Percentiles rank a stretch among this genome's conserved stretches.
Conservation (phyloP, 2,797 vertebrate genomes). For the Peromyscus nudipes region DNA sequence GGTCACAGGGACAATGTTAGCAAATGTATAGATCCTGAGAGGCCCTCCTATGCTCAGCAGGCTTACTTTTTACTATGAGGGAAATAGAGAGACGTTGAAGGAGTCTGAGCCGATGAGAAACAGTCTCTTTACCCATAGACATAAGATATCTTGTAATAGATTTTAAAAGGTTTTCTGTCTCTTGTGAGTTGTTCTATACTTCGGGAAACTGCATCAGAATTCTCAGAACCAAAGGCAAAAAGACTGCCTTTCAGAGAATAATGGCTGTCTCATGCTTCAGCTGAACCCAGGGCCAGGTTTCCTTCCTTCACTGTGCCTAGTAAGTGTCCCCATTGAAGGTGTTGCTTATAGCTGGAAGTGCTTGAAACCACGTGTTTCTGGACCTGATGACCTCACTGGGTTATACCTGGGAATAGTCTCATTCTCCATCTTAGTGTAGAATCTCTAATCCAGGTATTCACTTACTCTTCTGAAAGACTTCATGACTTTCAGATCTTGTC, state of each 20-base stretch:
- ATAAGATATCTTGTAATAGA: background rate
- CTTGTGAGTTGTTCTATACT: background rate
- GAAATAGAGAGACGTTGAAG: background rate
- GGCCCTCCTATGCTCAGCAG: background rate
- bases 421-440: background rate
- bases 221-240: background rate
- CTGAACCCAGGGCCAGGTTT: background rate
- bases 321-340: background rate
- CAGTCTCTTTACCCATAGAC: background rate
- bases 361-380: background rate
- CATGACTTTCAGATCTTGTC: background rate
- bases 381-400: background rate
- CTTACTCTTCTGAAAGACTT: background rate
- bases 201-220: background rate
- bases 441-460: background rate
- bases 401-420: background rate
- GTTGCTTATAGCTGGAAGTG: background rate
- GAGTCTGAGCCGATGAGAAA: background rate
- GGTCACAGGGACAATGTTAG: background rate
- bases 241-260: background rate
- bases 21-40: background rate
- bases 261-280: background rate
- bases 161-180: background rate
- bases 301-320: background rate
- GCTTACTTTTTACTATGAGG: background rate